phyloP scores from a whole-genome alignment of 2,797 vertebrate species.

The Simalia tracyae region DNA sequence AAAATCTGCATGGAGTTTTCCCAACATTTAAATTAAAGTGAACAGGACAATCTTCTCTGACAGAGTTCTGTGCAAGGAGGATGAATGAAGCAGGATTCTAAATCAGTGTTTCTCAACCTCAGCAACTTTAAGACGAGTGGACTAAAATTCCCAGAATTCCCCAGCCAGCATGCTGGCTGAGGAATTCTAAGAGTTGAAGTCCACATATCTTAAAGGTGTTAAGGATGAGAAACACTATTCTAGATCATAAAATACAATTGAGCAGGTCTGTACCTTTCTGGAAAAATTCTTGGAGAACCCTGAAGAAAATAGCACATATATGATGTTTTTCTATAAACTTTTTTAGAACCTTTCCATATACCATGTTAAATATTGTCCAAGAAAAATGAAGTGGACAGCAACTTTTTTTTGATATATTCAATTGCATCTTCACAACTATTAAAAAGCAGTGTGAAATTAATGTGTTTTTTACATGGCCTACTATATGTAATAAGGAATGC shows the following conservation, averaged over 20 bases:
- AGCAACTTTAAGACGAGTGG: background rate
- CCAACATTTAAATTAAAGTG: background rate
- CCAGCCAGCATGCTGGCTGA: background rate
- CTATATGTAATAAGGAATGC: constrained; percentile 65
- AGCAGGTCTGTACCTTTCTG: background rate
- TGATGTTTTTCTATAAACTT: constrained; percentile 13
- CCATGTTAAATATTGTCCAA: background rate
- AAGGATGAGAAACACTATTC: background rate
- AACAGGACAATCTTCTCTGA: background rate
- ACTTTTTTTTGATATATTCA: constrained; percentile 44
- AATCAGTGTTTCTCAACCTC: background rate
- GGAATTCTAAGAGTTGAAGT: background rate
- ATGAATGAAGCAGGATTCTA: background rate
- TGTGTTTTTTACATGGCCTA: constrained; percentile 83
- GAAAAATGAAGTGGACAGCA: constrained; percentile 32
- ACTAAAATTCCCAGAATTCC: background rate
- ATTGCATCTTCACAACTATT: constrained; percentile 41
- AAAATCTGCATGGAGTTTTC: background rate
- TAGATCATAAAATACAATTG: background rate
- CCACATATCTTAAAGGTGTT: background rate
- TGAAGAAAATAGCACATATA: background rate
- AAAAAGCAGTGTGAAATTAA: constrained; percentile 77
- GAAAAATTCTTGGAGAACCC: background rate
- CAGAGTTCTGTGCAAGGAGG: background rate
- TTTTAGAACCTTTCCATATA: constrained; percentile 17